Conservation (phyloP, 2,113 vertebrate genomes). For the Rhinolophus sinicus region DNA sequence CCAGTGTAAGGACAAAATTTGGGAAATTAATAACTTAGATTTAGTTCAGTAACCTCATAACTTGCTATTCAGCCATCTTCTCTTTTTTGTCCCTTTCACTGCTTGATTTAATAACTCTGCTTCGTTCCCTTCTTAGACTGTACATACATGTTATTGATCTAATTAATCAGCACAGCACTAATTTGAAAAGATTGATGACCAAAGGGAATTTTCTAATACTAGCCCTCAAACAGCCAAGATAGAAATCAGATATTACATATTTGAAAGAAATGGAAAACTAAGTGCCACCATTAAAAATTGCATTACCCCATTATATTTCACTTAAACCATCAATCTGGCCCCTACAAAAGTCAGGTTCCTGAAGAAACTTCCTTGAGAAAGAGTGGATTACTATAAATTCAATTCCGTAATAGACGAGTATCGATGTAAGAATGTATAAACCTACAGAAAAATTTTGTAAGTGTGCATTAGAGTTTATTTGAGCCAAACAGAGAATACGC, state of each 20-base stretch:
- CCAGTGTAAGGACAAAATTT: no score
- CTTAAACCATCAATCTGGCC: neutral
- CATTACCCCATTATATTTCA: neutral
- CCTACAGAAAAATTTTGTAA: no score
- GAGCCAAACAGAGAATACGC: no score
- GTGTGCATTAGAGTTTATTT: no score
- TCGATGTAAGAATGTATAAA: no score
- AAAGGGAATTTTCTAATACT: neutral
- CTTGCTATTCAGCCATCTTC: no score
- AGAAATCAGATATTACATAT: neutral
- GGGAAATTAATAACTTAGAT: no score
- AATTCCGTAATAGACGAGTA: neutral
- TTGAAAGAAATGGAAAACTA: neutral
- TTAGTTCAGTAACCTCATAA: no score
- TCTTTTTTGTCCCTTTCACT: no score
- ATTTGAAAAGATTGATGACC: neutral
- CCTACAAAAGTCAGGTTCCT: neutral
- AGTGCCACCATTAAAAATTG: neutral
- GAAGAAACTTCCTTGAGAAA: neutral
- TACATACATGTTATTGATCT: neutral
- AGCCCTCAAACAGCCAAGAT: neutral
- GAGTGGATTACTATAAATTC: neutral
- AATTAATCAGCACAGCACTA: neutral
- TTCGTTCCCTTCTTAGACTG: no score
- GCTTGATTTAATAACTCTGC: no score